These are phyloP conservation scores for Auanema freiburgensis DNA, from an alignment of 2,888 invertebrate species.

Conservation along the genomic window DNA sequence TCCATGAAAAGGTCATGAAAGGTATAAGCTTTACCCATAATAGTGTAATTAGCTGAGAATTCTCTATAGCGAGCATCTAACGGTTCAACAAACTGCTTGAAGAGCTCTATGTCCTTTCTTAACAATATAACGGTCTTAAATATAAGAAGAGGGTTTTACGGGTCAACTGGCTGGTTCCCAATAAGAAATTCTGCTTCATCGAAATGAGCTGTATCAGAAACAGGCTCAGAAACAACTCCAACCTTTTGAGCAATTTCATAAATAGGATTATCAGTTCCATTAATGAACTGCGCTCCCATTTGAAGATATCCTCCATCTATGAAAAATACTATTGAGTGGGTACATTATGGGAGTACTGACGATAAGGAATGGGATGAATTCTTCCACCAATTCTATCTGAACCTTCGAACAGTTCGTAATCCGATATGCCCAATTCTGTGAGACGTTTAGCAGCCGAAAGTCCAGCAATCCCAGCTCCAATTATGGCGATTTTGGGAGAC, in stretches of 20 bases:
- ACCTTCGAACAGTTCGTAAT: constrained; percentile 48
- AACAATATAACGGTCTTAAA: constrained; percentile 1
- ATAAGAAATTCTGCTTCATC: constrained; percentile 33
- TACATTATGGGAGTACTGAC: constrained; percentile 19
- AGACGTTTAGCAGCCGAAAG: constrained; percentile 45
- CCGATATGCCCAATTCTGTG: constrained; percentile 38
- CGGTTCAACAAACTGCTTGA: constrained; percentile 37
- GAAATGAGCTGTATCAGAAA: constrained; percentile 43
- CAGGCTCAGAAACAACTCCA: constrained; percentile 29
- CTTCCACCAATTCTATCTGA: constrained; percentile 47
- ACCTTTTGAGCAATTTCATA: constrained; percentile 50
- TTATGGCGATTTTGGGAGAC: constrained; percentile 40
- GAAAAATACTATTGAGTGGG: not conserved
- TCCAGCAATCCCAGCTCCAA: constrained; percentile 52
- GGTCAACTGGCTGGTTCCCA: constrained; percentile 31
- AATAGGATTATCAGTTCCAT: constrained; percentile 53
- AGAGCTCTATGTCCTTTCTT: constrained; percentile 36
- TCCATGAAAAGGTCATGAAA: constrained; percentile 37
- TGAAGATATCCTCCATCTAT: constrained; percentile 55
- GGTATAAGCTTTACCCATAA: constrained; percentile 34
- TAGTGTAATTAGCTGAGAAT: constrained; percentile 41
- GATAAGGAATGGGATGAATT: constrained; percentile 50
- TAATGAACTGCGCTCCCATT: constrained; percentile 60
- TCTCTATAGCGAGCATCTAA: constrained; percentile 41
- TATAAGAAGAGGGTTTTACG: constrained; percentile 6